phyloP scores from a whole-genome alignment of 2,888 invertebrate genomes.

The Gari tellinella region DNA sequence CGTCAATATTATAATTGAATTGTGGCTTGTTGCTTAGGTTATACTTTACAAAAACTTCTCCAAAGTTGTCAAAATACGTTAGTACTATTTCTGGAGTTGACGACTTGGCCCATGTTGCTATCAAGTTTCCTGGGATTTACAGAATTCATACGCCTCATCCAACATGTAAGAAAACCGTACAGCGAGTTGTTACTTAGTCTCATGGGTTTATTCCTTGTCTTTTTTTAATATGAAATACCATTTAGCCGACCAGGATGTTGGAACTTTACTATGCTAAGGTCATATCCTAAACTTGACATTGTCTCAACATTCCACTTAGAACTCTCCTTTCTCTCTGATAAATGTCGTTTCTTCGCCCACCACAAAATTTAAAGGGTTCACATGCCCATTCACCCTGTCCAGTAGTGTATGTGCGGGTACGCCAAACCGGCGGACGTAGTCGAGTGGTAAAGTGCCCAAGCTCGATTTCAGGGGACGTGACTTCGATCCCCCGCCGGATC shows the following conservation, averaged over 20 bases:
- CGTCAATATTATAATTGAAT: constrained; percentile 18
- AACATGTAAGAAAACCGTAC: constrained; percentile 20
- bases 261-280: background rate
- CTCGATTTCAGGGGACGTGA: no score
- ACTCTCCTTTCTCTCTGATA: background rate
- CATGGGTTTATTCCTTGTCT: constrained; percentile 9
- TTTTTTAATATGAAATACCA: constrained; percentile 9
- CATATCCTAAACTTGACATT: background rate
- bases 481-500: no score
- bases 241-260: constrained; percentile 13
- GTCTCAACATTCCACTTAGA: background rate
- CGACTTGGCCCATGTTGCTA: constrained; percentile 18
- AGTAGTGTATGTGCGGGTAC: constrained; percentile 5
- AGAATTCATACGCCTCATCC: constrained; percentile 3
- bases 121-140: constrained; percentile 18
- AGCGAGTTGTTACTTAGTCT: constrained; percentile 31
- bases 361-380: background rate
- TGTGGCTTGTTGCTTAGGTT: constrained; percentile 19
- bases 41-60: background rate
- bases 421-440: no score
- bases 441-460: no score
- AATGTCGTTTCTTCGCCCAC: background rate
- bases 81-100: constrained; percentile 23
- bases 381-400: constrained; percentile 12
- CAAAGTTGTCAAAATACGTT: constrained; percentile 14